Conservation (phyloP, 2,113 vertebrate genomes). For the Pangasianodon hypophthalmus region DNA sequence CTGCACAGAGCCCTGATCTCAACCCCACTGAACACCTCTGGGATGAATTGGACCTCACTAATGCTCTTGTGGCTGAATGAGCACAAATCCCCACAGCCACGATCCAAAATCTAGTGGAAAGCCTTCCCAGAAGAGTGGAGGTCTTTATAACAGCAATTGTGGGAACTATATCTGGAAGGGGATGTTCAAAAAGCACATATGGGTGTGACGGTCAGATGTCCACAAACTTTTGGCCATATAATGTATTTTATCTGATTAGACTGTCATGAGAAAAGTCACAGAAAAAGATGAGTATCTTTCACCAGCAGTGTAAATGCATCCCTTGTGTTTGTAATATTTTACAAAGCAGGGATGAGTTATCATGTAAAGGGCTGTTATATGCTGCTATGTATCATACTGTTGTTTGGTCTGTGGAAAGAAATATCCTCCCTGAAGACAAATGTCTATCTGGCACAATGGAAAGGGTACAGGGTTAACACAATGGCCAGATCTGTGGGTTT, state of each 20-base stretch:
- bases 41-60: neutral
- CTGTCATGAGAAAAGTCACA: neutral
- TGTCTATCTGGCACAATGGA: neutral
- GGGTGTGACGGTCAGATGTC: neutral
- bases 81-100: neutral
- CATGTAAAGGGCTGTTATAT: neutral
- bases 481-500: neutral
- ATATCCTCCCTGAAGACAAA: neutral
- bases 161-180: neutral
- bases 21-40: neutral
- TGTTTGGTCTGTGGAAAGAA: neutral
- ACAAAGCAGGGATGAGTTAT: neutral
- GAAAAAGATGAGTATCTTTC: neutral
- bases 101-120: neutral
- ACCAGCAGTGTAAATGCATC: neutral
- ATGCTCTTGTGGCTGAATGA: neutral
- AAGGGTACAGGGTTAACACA: neutral
- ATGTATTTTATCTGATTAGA: neutral
- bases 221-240: neutral
- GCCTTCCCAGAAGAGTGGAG: neutral
- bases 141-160: neutral
- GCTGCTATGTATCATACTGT: neutral
- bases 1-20: neutral
- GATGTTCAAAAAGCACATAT: neutral
- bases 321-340: neutral